Conservation (phyloP, 1,140 invertebrate species). For the Batillaria attramentaria region DNA sequence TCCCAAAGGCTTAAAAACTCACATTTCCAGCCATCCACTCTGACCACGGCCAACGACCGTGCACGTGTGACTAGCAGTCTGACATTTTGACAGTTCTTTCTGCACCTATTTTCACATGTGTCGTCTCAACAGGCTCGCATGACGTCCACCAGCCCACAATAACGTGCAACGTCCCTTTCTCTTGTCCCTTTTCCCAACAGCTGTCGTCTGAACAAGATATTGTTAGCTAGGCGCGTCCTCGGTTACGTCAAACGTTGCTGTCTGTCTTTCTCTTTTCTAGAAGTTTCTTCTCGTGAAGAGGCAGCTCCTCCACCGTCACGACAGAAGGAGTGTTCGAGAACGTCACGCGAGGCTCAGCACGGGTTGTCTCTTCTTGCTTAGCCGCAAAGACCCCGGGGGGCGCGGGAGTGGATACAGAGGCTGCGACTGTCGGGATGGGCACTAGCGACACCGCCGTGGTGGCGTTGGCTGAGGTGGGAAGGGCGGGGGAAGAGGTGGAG, state of each 20-base stretch:
- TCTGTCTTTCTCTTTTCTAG: slow-evolving; percentile 4
- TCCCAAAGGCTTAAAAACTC: no score
- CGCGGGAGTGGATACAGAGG: neutral
- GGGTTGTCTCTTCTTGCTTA: slow-evolving; percentile 26
- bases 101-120: neutral
- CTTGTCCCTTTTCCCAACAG: no score
- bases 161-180: no score
- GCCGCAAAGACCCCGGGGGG: neutral
- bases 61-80: neutral
- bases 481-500: slow-evolving; percentile 2
- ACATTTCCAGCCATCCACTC: no score
- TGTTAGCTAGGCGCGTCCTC: neutral
- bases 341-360: slow-evolving; percentile 25
- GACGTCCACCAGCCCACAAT: neutral
- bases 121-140: neutral
- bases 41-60: no score
- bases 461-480: neutral
- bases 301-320: slow-evolving; percentile 8
- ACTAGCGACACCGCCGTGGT: neutral
- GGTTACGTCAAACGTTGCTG: slow-evolving; percentile 28
- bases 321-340: slow-evolving; percentile 23
- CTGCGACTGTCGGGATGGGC: slow-evolving; percentile 22
- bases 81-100: neutral
- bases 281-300: neutral
- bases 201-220: neutral